Base-by-base conservation (phyloP, 2,888 invertebrate species). In the Myathropa florea region DNA sequence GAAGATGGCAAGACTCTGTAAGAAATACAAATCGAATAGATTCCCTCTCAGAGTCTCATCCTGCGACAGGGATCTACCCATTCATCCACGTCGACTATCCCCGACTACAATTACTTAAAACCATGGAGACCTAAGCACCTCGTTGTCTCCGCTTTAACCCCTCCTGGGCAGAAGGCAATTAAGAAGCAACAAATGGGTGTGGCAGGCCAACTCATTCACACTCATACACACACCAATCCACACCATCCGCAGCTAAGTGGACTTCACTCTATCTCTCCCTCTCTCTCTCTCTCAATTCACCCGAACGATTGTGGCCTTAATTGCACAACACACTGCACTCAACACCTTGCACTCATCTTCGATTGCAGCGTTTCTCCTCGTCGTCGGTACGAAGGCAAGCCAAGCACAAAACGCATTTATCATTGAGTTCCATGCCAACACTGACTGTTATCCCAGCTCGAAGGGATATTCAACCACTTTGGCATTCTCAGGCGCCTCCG, bases 371-470 rank as follows among this genome's bases (percentile, higher is more conserved):
- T 18, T n/a, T n/a, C 1, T 1, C 39, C 59, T 67, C 72, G 68
- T 24, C 72, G n/a, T 64, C 67, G 67, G 1, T 46, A 7, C 18
- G 23, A 33, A 46, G 18, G 1, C 46, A 46, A 18, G 46, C 46
- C 23, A 75, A 63, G 73, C 72, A 68, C 23, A 57, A 28, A 39
- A 80, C 64, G 0, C 60, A 84, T 84, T 80, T 71, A 84, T 84
- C 71, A 71, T 63, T 76, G 4, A 55, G 71, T 57, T 80, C 30
- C 57, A 28, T 39, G 75, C 23, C 60, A 65, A 21, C 23, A 12
- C 59, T 68, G 61, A 23, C 14, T 67, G 18, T 65, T 59, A 36
- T 67, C 23, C 59, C 57, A 21, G n/a, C n/a, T n/a, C 65, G 64
- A 23, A 26, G 36, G 26, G 55, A 68, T 23, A 21, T 30, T 0